Conservation (phyloP, 2,797 vertebrate genomes). For the Hemibagrus guttatus region DNA sequence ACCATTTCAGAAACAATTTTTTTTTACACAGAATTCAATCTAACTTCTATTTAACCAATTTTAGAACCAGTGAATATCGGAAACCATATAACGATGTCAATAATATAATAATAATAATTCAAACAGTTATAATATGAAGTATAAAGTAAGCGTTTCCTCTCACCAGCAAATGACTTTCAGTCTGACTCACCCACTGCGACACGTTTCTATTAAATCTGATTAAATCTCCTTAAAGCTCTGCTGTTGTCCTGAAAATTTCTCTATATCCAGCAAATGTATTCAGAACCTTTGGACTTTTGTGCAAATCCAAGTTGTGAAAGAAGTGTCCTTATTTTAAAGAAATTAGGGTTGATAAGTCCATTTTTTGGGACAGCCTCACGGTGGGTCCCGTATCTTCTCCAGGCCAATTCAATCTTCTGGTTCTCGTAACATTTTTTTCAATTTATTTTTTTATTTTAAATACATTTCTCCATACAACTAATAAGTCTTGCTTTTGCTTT, state of each 20-base stretch:
- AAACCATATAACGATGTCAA: slow-evolving; percentile 17
- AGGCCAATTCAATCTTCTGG: slow-evolving; percentile 23
- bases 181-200: slow-evolving; percentile 55
- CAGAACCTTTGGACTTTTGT: background rate
- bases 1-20: background rate
- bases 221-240: slow-evolving; percentile 38
- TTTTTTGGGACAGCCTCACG: slow-evolving; percentile 28
- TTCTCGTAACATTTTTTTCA: slow-evolving; percentile 36
- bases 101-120: too few relatives aligned
- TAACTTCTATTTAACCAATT: background rate
- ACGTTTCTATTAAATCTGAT: slow-evolving; percentile 13
- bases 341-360: slow-evolving; percentile 48
- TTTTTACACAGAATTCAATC: background rate
- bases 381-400: slow-evolving; percentile 31
- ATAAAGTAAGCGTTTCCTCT: slow-evolving; percentile 40
- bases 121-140: slow-evolving; percentile 1
- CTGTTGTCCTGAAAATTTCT: slow-evolving; percentile 25
- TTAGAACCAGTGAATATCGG: background rate
- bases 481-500: slow-evolving; percentile 49
- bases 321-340: slow-evolving; percentile 39
- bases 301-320: background rate
- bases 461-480: slow-evolving; percentile 40
- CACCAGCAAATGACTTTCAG: slow-evolving; percentile 32
- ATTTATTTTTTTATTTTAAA: slow-evolving; percentile 34
- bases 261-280: slow-evolving; percentile 15